Percentiles rank a stretch among this genome's conserved stretches.
phyloP scores from a whole-genome alignment of 2,113 vertebrate genomes.

The Amphilophus citrinellus region DNA sequence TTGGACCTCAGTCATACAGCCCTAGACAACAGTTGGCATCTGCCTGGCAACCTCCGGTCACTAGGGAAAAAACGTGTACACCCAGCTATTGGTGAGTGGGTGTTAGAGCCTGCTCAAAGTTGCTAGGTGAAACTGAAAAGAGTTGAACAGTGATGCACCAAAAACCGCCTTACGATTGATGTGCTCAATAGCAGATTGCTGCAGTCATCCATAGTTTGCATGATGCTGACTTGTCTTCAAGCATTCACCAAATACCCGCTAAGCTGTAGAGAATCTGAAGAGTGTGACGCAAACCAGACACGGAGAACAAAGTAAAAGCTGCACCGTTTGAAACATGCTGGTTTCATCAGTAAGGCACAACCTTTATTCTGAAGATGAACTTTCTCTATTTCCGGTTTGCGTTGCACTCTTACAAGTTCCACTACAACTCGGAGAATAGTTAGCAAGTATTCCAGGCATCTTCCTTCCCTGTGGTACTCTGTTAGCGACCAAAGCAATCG shows the following conservation, averaged over 20 bases:
- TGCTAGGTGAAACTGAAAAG: background rate
- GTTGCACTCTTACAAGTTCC: background rate
- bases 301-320: background rate
- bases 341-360: background rate
- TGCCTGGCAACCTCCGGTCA: too few species aligned
- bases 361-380: background rate
- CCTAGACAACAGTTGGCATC: too few species aligned
- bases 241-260: background rate
- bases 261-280: background rate
- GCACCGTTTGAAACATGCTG: background rate
- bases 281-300: too few species aligned
- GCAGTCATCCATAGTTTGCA: background rate
- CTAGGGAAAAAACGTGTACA: too few species aligned
- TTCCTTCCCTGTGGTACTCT: too few species aligned
- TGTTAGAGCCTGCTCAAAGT: background rate
- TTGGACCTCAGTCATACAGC: too few species aligned
- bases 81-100: background rate
- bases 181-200: background rate
- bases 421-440: too few species aligned
- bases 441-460: too few species aligned
- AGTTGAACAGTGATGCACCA: background rate
- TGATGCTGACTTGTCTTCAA: accelerated
- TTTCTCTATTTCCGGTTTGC: background rate
- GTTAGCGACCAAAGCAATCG: too few species aligned
- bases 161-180: background rate